These are phyloP conservation scores for Channa striata DNA, from an alignment of 2,797 vertebrate species.

Conservation along the genomic window DNA sequence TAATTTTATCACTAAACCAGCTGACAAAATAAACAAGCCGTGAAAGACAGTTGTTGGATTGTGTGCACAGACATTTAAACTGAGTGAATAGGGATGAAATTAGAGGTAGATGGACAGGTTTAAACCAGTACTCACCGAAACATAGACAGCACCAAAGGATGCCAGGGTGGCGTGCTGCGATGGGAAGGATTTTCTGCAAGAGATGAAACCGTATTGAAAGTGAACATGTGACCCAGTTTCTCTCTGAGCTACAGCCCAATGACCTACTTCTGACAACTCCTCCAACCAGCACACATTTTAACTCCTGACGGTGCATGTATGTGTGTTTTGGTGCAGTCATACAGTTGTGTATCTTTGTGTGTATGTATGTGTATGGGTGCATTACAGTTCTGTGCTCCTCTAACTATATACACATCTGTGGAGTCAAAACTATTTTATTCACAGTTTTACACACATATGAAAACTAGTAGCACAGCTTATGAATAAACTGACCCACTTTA, in stretches of 20 bases:
- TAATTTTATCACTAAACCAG: too few relatives aligned
- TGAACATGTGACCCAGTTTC: slow-evolving; percentile 61
- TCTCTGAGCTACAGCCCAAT: slow-evolving; percentile 44
- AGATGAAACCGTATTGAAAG: slow-evolving; percentile 64
- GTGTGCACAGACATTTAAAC: too few relatives aligned
- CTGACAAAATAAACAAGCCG: too few relatives aligned
- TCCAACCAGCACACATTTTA: slow-evolving; percentile 9
- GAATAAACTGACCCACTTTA: slow-evolving; percentile 17
- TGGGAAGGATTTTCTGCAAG: slow-evolving; percentile 96
- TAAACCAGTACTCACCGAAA: slow-evolving; percentile 92
- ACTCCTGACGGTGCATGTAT: slow-evolving; percentile 19
- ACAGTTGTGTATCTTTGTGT: background rate
- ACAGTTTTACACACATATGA: slow-evolving; percentile 18
- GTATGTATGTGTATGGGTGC: slow-evolving; percentile 1
- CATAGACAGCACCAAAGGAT: slow-evolving; percentile 96
- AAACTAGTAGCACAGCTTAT: slow-evolving; percentile 9
- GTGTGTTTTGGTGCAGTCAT: slow-evolving; percentile 6
- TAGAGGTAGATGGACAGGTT: background rate
- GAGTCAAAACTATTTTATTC: slow-evolving; percentile 27
- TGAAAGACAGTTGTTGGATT: too few relatives aligned
- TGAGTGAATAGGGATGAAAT: too few relatives aligned
- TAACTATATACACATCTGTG: slow-evolving; percentile 39
- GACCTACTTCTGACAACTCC: slow-evolving; percentile 66
- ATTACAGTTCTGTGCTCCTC: background rate
- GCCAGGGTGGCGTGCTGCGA: slow-evolving; percentile 98